phyloP scores from a whole-genome alignment of 2,113 vertebrate genomes.

The Istiophorus platypterus region DNA sequence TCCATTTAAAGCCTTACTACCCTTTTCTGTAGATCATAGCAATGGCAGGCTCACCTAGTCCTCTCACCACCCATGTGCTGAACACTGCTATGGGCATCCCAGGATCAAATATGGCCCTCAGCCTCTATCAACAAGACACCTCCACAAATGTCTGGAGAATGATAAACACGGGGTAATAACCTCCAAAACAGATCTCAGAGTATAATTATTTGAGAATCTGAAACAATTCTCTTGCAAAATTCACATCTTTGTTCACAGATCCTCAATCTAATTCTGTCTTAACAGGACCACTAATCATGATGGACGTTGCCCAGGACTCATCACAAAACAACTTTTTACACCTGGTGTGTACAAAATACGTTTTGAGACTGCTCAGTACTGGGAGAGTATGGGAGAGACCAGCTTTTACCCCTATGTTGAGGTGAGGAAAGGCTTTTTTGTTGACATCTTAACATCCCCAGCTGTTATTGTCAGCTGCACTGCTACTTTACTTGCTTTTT shows the following conservation, averaged over 20 bases:
- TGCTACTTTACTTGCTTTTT: not conserved
- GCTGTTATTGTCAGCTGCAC: not conserved
- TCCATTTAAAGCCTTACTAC: not conserved
- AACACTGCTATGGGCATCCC: conserved; percentile 81
- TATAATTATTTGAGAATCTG: not conserved
- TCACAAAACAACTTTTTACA: conserved; percentile 78
- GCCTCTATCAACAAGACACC: conserved; percentile 73
- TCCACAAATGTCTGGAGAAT: conserved; percentile 72
- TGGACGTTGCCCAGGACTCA: conserved; percentile 86
- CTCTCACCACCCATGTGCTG: conserved; percentile 84
- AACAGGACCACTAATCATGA: conserved; percentile 87
- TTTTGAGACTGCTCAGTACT: conserved; percentile 92
- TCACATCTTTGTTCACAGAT: not conserved
- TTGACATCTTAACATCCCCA: not conserved
- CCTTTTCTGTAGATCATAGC: conserved; percentile 56
- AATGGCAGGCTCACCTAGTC: conserved; percentile 75
- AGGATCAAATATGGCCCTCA: conserved; percentile 78
- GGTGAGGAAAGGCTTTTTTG: conserved; percentile 76
- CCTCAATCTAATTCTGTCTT: conserved; percentile 7
- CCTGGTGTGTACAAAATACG: conserved; percentile 90
- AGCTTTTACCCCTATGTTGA: conserved; percentile 94
- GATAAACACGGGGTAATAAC: conserved; percentile 78
- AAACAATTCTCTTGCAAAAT: not conserved
- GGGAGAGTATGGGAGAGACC: conserved; percentile 84
- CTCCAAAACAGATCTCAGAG: not conserved